A percentile compares a stretch with the other conserved stretches of the same genome.
These are phyloP conservation scores for Fistularia tabacaria DNA, from an alignment of 2,797 vertebrate species.

Conservation along the genomic window DNA sequence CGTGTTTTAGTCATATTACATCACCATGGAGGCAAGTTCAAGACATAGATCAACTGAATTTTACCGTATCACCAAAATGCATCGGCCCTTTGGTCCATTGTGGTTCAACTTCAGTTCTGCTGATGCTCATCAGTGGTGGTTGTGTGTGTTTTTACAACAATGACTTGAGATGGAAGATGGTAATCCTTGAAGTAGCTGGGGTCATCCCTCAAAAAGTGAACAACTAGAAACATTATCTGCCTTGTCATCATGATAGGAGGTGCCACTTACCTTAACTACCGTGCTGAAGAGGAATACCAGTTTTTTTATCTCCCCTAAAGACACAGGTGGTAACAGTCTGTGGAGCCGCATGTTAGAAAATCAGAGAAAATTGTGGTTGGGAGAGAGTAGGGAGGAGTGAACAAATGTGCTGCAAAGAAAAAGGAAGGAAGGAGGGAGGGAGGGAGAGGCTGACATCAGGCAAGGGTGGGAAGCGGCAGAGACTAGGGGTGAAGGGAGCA, in stretches of 20 bases:
- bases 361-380: conserved; percentile 47
- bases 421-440: conserved; percentile 2
- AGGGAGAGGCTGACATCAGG: conserved; percentile 43
- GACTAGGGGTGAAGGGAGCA: conserved; percentile 44
- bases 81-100: conserved; percentile 38
- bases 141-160: conserved; percentile 50
- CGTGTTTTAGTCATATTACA: conserved; percentile 57
- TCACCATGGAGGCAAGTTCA: conserved; percentile 55
- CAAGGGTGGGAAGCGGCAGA: conserved; percentile 37
- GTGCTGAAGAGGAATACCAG: conserved; percentile 49
- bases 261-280: conserved; percentile 72
- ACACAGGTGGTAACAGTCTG: conserved; percentile 63
- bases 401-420: conserved; percentile 14
- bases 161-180: conserved; percentile 36
- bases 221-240: conserved; percentile 44
- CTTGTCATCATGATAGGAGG: conserved; percentile 56
- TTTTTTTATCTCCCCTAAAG: conserved; percentile 24
- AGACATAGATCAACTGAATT: conserved; percentile 30
- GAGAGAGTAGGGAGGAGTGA: conserved; percentile 3
- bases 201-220: conserved; percentile 42
- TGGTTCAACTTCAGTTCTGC: conserved; percentile 29
- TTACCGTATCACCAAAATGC: conserved; percentile 27
- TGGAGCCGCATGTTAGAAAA: conserved; percentile 51
- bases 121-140: conserved; percentile 46
- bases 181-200: conserved; percentile 33